Conservation (phyloP, 2,113 vertebrate genomes). For the Tetrao urogallus region DNA sequence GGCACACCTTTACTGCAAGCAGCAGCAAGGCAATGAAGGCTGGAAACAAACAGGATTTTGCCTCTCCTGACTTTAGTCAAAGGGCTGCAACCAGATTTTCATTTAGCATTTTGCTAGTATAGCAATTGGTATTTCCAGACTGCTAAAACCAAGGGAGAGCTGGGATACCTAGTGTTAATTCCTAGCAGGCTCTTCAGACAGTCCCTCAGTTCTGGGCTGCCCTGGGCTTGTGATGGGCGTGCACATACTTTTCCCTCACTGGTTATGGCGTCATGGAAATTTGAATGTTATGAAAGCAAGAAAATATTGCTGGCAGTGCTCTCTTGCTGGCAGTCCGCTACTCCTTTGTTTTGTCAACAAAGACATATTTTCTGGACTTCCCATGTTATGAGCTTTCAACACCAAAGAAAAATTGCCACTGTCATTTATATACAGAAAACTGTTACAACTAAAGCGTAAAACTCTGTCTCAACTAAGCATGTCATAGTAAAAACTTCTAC, state of each 20-base stretch:
- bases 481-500: not conserved
- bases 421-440: not conserved
- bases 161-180: not conserved
- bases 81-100: not conserved
- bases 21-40: not conserved
- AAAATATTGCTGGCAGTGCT: not conserved
- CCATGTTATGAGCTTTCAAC: not conserved
- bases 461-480: rapidly evolving
- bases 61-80: not conserved
- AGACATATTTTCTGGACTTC: not conserved
- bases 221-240: rapidly evolving
- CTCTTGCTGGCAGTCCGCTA: rapidly evolving
- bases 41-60: not conserved
- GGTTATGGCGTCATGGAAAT: not conserved
- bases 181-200: not conserved
- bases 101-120: not conserved
- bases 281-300: not conserved
- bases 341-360: not conserved
- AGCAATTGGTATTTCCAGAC: not conserved
- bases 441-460: not conserved
- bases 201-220: not conserved
- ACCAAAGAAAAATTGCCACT: not conserved
- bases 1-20: not conserved
- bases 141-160: not conserved
- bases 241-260: not conserved